Base-by-base conservation (phyloP, 2,113 vertebrate species). In the Girardinichthys multiradiatus region DNA sequence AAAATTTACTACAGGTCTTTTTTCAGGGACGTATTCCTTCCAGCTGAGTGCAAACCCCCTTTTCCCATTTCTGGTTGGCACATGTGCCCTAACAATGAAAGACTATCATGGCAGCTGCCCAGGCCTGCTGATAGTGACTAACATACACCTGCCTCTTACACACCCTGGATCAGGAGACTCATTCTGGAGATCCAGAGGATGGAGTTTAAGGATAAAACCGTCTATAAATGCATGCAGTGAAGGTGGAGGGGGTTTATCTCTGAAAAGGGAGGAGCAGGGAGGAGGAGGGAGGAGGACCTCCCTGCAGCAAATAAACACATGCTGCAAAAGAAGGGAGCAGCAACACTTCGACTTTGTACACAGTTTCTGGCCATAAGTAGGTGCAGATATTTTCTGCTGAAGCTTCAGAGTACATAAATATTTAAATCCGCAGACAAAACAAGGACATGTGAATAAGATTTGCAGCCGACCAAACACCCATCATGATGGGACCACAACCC, bases 381-480 rank as follows among this genome's bases (percentile, higher is more conserved):
- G 60, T 57, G 67, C 51, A 57, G 57, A 57, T 54, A 57, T n/a
- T 48, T 24, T 57, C 21, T 33, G n/a, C 24, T 64, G 62, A 59
- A 54, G 68, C 65, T 68, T 76, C 83, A 70, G 73, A 42, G 63
- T 57, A 72, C 78, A 89, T 83, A 4, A 10, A 87, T 87, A 64
- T 87, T 89, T 76, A 79, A 92, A 90, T 51, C 74, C 70, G 68
- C 33, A 28, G 42, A 88, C 82, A 80, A 88, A 54, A 19, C 54
- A 28, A 79, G 71, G 39, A 85, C 86, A 88, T 80, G 69, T 88
- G 83, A 91, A 74, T 64, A 71, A 73, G 89, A 93, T 94, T 96
- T 95, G 96, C 96, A 97, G 95, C 97, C 95, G 96, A 57, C 74
- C 60, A 26, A 51, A 69, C 78, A 78, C 48, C 29, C 64, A 64